Evolutionary conservation across 1,140 invertebrate genomes (phyloP), one percentile per base, ranked within the genome.

Genomic region (Micrasema longulum): DNA sequence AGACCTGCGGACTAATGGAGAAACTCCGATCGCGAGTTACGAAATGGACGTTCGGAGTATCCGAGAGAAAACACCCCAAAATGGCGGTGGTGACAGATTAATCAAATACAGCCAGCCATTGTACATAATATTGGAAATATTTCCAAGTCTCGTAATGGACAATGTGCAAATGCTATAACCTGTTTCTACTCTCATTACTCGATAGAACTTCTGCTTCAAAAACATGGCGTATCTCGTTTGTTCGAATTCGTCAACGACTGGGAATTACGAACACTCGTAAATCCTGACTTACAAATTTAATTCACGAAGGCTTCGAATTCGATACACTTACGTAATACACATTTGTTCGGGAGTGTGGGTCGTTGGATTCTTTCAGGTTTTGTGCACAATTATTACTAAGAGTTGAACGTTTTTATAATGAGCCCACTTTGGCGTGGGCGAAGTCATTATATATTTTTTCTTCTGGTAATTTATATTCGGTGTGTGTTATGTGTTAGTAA

Each of bases 361-460:
- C 50, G 50, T 26, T 53, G 22, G 26, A 53, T 53, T 53, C 50
- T 48, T 48, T 35, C 11, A 18, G 50, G 47, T 48, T 53, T 53
- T 53, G 50, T 53, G 50, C 3, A 53, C 50, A 23, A 53, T 53
- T 53, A 53, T 53, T 35, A 53, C 26, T 31, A 31, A 22, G 22
- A 52, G 50, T 22, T 53, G 50, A 53, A 53, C 26, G 50, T 22
- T 53, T 26, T 53, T 53, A 22, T 26, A 53, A 53, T 53, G 26
- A 53, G 10, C 50, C 50, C 20, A 26, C 26, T 53, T 53, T n/a
- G 22, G 50, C 50, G 50, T 53, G 23, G 50, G 50, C 26, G 50
- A 53, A 53, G 50, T 26, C 23, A 53, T 53, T 53, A 53, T 53
- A 35, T 53, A 53, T 23, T 53, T 53, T 53, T 53, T 53, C 50